Evolutionary conservation across 1,140 invertebrate genomes (phyloP), one percentile per base, ranked within the genome.

Genomic region (Bombus pascuorum): DNA sequence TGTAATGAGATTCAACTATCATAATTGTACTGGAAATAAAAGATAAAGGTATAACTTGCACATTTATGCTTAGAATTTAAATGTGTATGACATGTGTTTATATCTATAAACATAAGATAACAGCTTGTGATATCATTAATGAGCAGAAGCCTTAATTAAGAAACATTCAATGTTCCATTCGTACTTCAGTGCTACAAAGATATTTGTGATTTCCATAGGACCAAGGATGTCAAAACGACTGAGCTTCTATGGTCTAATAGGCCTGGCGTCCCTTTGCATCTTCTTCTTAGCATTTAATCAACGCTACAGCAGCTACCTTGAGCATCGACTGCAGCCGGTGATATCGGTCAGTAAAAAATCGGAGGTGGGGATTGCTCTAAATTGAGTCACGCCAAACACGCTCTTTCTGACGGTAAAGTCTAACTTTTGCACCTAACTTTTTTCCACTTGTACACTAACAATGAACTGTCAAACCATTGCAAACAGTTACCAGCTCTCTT

Each of bases 231-330:
- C 94, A 76, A 94, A 93, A 88, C 92, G 91, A 80, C 85, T 94
- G 81, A 94, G 94, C 81, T 95, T 95, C 83, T 95, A 94, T 90
- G 93, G 92, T 91, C 90, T 95, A 84, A 90, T 95, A 89, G 92
- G 91, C 85, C 91, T 95, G 82, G 92, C 92, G 84, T 94, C 93
- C 42, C 81, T 95, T 87, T 95, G 95, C 91, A 94, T 95, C 87
- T 94, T 95, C 90, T 93, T 95, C 89, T 81, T 95, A 87, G 93
- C 93, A 28, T 92, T 95, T 89, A 95, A 94, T 91, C 95, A 95
- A 85, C 93, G 93, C 37, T 94, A 93, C 83, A 94, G 92, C 89
- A 94, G 90, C 90, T 94, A 94, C 86, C 91, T 95, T 76, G 94
- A 95, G 84, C 93, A 94, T 90, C 94, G 92, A 76, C 87, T 95